Evolutionary conservation across 2,888 invertebrate species (phyloP).

Genomic region (Branchipolynoe longqiensis): DNA sequence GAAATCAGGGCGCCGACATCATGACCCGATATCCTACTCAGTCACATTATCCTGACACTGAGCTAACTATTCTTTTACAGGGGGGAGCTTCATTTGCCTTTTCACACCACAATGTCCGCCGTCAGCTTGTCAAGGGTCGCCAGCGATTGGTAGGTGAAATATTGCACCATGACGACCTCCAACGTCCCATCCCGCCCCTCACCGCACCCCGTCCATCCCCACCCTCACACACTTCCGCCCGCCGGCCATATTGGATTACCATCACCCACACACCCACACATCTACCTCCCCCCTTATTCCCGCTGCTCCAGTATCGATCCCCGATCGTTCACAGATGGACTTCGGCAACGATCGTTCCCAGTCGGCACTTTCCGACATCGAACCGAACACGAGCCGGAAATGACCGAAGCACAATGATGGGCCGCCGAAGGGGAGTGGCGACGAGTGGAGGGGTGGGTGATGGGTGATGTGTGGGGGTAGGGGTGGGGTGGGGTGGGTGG

Average conservation of each 20-base stretch:
- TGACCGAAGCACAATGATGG: constrained; percentile 19
- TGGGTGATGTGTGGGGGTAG: too few relatives aligned
- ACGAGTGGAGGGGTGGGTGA: not conserved
- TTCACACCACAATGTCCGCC: too few relatives aligned
- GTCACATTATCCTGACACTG: too few relatives aligned
- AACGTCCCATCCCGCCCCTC: not conserved
- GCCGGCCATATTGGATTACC: not conserved
- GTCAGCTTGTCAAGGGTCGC: too few relatives aligned
- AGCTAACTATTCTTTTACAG: too few relatives aligned
- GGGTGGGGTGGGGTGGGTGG: too few relatives aligned
- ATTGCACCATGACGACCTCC: not conserved
- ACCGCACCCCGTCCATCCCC: not conserved
- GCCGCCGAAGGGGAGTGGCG: not conserved
- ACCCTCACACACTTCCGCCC: not conserved
- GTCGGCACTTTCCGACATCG: not conserved
- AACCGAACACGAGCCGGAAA: not conserved
- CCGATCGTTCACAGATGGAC: not conserved
- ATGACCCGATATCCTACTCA: too few relatives aligned
- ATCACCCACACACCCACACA: not conserved
- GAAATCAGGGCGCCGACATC: too few relatives aligned
- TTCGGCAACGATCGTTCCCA: not conserved
- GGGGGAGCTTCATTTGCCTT: too few relatives aligned
- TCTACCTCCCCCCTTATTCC: not conserved
- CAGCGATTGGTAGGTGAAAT: too few relatives aligned
- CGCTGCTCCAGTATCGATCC: not conserved